phyloP scores from a whole-genome alignment of 53 echinoderm and acorn worm genomes.

The Paracentrotus lividus region DNA sequence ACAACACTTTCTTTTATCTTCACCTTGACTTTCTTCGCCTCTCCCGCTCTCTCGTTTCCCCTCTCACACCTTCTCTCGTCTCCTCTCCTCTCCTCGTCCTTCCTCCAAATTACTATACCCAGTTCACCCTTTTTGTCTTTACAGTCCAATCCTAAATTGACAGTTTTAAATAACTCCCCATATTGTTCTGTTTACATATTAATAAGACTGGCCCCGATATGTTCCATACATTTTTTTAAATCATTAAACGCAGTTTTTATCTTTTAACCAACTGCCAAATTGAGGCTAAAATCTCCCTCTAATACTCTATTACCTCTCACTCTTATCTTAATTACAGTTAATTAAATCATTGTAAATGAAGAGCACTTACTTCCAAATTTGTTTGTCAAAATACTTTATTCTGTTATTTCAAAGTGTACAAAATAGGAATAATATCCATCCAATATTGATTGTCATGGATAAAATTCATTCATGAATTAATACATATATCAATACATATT shows the following conservation, averaged over 20 bases:
- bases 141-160: too few species aligned
- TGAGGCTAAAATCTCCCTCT: too few species aligned
- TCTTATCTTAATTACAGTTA: background rate
- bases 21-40: background rate
- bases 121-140: too few species aligned
- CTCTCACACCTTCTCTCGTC: background rate
- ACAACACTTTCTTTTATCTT: background rate
- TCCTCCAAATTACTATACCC: too few species aligned
- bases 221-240: too few species aligned
- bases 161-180: too few species aligned
- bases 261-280: too few species aligned
- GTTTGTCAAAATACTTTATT: slow-evolving; percentile 29
- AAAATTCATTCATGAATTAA: background rate
- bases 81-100: too few species aligned
- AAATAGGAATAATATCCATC: slow-evolving; percentile 11
- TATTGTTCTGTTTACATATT: too few species aligned
- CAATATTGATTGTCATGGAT: background rate
- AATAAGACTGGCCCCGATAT: too few species aligned
- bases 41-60: background rate
- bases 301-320: background rate
- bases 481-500: background rate
- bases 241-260: too few species aligned
- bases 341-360: background rate
- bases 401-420: background rate
- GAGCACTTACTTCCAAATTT: background rate